Evolutionary conservation across 2,797 vertebrate genomes (phyloP).

Genomic region (Sebastes cheni): DNA sequence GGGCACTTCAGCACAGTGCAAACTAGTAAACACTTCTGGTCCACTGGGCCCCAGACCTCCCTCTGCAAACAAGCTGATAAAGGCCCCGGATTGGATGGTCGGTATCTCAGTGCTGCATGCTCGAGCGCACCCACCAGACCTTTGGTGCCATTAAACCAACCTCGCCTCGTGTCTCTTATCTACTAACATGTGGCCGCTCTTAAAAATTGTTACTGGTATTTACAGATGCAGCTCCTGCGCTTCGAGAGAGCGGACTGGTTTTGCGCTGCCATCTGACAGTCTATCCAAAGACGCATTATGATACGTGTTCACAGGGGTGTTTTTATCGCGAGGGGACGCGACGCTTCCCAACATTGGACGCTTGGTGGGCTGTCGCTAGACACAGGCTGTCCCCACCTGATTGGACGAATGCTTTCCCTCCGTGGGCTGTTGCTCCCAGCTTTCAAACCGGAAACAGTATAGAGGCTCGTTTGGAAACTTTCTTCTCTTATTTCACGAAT

Average conservation of each 20-base stretch:
- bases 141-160: conserved; percentile 67
- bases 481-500: too few relatives aligned
- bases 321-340: too few relatives aligned
- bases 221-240: conserved; percentile 58
- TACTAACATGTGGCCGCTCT: conserved; percentile 41
- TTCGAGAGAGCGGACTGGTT: conserved; percentile 70
- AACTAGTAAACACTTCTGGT: conserved; percentile 4
- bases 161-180: conserved; percentile 44
- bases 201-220: conserved; percentile 45
- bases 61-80: conserved; percentile 44
- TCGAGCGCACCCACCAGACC: conserved; percentile 65
- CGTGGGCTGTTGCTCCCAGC: too few relatives aligned
- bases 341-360: too few relatives aligned
- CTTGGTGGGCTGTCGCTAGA: too few relatives aligned
- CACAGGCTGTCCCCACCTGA: too few relatives aligned
- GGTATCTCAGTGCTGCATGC: conserved; percentile 48
- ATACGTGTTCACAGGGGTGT: too few relatives aligned
- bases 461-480: too few relatives aligned
- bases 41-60: conserved; percentile 26
- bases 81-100: not conserved
- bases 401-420: too few relatives aligned
- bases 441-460: too few relatives aligned
- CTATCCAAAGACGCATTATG: conserved; percentile 76
- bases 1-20: not conserved
- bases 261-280: conserved; percentile 69